Conservation (phyloP, 2,113 vertebrate genomes). For the Laticauda colubrina region DNA sequence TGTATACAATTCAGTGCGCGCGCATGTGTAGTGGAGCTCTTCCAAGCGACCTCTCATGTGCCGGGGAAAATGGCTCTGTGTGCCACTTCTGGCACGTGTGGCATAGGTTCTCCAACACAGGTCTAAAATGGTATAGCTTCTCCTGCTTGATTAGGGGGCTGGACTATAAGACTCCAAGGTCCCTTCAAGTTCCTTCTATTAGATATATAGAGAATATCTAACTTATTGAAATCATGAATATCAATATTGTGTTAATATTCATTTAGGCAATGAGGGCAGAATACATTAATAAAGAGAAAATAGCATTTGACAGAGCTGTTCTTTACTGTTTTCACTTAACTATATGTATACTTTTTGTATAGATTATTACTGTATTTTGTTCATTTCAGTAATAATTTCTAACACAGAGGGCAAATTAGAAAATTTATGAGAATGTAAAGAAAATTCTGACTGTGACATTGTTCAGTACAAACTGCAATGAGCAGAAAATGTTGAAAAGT, state of each 20-base stretch:
- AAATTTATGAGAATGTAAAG: slow-evolving; percentile 16
- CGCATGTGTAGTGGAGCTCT: no score
- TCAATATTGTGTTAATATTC: slow-evolving; percentile 41
- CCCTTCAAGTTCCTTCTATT: no score
- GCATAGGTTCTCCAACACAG: no score
- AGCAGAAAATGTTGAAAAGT: not conserved
- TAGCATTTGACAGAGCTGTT: slow-evolving; percentile 40
- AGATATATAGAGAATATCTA: not conserved
- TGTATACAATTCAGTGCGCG: no score
- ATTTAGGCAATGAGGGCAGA: slow-evolving; percentile 26
- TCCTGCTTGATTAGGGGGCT: no score
- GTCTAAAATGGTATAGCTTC: no score
- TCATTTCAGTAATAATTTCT: slow-evolving; percentile 15
- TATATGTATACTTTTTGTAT: slow-evolving; percentile 40
- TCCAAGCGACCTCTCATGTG: no score
- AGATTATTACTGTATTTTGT: slow-evolving; percentile 46
- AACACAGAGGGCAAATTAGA: slow-evolving; percentile 33
- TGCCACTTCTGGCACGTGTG: no score
- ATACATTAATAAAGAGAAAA: slow-evolving; percentile 40
- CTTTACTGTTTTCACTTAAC: slow-evolving; percentile 14
- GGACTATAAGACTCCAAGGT: no score
- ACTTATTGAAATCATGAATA: slow-evolving; percentile 37
- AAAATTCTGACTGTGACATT: slow-evolving; percentile 14
- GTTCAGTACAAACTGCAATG: not conserved
- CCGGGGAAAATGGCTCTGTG: no score